A percentile compares a stretch with the other conserved stretches of the same genome.
phyloP scores from a whole-genome alignment of 2,113 vertebrate genomes.

The Poeciliopsis turrubarensis region DNA sequence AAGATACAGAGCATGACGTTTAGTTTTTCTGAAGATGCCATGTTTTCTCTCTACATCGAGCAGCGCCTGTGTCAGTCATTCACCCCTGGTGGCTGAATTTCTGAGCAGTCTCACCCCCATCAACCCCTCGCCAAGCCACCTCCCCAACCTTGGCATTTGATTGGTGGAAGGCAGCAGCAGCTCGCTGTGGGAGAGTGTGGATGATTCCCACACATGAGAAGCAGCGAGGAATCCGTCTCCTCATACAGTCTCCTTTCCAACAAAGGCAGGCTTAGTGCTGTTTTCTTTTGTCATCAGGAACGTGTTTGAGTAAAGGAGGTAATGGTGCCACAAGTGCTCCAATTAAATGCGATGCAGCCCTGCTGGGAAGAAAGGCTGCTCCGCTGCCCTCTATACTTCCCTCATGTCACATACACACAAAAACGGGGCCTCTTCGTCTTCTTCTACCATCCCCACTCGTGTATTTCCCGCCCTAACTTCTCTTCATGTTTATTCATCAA shows the following conservation, averaged over 20 bases:
- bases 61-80: background rate
- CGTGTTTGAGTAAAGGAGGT: constrained; percentile 80
- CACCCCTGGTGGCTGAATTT: constrained; percentile 16
- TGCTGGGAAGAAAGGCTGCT: constrained; percentile 75
- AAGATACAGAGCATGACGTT: background rate
- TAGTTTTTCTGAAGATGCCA: background rate
- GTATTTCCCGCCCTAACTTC: constrained; percentile 63
- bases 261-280: constrained; percentile 78
- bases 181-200: constrained; percentile 49
- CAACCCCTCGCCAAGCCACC: background rate
- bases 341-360: constrained; percentile 80
- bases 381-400: constrained; percentile 59
- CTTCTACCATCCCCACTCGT: constrained; percentile 42
- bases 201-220: constrained; percentile 74
- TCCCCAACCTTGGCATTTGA: background rate
- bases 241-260: constrained; percentile 58
- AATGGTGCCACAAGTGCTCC: constrained; percentile 80
- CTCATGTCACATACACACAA: constrained; percentile 46
- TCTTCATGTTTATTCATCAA: constrained; percentile 83
- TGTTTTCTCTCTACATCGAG: constrained; percentile 18
- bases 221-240: constrained; percentile 65
- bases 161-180: constrained; percentile 16
- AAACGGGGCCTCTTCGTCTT: constrained; percentile 54
- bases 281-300: constrained; percentile 80
- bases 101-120: constrained; percentile 8